Base-by-base conservation (phyloP, 1,140 invertebrate species). In the Bombus difficillimus region DNA sequence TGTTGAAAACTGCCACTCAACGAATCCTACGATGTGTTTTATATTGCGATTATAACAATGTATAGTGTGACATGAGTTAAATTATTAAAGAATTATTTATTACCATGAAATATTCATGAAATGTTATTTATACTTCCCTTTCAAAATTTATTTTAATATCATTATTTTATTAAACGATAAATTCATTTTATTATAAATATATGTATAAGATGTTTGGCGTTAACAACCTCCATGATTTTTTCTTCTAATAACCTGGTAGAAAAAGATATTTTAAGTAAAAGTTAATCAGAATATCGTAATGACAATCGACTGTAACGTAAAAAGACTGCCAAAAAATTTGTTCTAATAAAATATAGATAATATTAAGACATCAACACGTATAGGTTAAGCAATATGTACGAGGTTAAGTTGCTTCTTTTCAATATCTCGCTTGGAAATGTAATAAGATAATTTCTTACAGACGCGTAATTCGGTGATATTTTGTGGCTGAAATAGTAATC, bases 61-160 rank as follows among this genome's bases (percentile, higher is more conserved):
- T 92, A 91, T 89, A 91, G 80, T 85, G 85, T 84, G 81, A 86
- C 83, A 88, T 78, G 88, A 92, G 91, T 91, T 92, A 92, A 92
- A 86, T 92, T 92, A 92, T 92, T 92, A 91, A 92, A 92, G 76
- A 91, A 91, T 88, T 92, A 92, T 92, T 92, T 92, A 92, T 92
- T 92, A 89, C 68, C 85, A 89, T 80, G 18, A 82, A 82, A 37
- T 80, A 43, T 34, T 41, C 41, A 43, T 62, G 2, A 77, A 47
- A 68, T 72, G 57, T 84, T 43, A 62, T 75, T 66, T 22, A 22
- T 25, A 22, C 1, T n/a, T 13, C 2, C 37, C n/a, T 8, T 75
- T 75, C 2, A 28, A 39, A 76, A 18, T 12, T 41, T 53, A 22
- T 53, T 22, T 53, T 22, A 22, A 53, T 47, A 47, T 18, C 47